phyloP scores from a whole-genome alignment of 2,888 invertebrate species.

The Glaucopsyche alexis region DNA sequence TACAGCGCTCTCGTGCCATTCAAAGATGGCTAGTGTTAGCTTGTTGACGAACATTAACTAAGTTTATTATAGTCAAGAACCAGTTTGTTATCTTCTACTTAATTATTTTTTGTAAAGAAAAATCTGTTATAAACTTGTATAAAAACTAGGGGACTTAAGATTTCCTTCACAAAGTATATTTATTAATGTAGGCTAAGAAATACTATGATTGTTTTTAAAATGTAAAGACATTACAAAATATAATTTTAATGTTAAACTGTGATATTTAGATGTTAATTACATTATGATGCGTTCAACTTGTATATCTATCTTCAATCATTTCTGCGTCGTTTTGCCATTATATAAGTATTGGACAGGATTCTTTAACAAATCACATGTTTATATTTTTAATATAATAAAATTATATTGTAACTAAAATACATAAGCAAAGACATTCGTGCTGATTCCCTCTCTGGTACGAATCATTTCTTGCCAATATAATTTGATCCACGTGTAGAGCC shows the following conservation, averaged over 20 bases:
- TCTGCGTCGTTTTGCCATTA: constrained; percentile 26
- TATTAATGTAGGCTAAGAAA: constrained; percentile 72
- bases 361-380: no score
- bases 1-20: constrained; percentile 65
- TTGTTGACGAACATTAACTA: constrained; percentile 58
- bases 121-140: constrained; percentile 67
- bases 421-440: not conserved
- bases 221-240: constrained; percentile 57
- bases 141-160: constrained; percentile 53
- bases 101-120: constrained; percentile 56
- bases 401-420: no score
- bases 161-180: constrained; percentile 68
- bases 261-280: constrained; percentile 71
- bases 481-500: not conserved
- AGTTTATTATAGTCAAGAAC: constrained; percentile 66
- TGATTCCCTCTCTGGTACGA: not conserved
- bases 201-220: constrained; percentile 71
- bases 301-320: constrained; percentile 24
- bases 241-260: constrained; percentile 77
- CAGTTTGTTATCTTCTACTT: constrained; percentile 68
- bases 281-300: constrained; percentile 36
- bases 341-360: not conserved
- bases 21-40: constrained; percentile 71
- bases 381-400: no score
- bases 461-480: constrained; percentile 10